These are phyloP conservation scores for Hippoglossus stenolepis DNA, from an alignment of 2,113 vertebrate genomes.

Conservation along the genomic window DNA sequence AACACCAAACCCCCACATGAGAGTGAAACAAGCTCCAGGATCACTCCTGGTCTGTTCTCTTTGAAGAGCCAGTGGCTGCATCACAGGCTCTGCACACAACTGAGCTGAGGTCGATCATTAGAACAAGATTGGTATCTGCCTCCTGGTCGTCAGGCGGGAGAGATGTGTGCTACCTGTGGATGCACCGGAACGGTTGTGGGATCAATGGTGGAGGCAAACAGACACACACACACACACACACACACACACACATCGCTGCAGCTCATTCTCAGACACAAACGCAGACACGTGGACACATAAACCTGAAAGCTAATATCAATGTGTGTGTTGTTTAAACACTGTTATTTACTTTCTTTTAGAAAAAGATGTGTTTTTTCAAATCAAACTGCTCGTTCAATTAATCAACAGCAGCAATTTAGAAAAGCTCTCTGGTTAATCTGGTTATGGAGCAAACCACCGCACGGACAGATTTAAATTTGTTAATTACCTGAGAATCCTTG, in stretches of 20 bases:
- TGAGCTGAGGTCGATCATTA: neutral
- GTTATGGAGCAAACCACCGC: no score
- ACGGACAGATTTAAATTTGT: no score
- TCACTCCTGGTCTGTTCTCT: neutral
- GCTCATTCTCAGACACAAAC: neutral
- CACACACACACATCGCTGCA: neutral
- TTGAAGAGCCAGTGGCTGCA: neutral
- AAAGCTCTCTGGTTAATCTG: no score
- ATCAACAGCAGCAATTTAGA: no score
- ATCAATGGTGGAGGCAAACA: neutral
- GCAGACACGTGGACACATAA: neutral
- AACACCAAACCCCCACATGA: neutral
- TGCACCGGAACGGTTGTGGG: neutral
- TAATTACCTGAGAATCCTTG: no score
- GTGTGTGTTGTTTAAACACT: no score
- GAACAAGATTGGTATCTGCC: neutral
- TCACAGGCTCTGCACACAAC: neutral
- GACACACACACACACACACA: neutral
- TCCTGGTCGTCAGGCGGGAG: neutral
- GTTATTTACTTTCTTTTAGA: no score
- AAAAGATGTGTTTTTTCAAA: no score
- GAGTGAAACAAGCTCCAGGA: neutral
- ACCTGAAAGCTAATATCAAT: neutral
- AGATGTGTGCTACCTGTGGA: neutral
- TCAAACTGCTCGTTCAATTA: no score